Conservation (phyloP, 2,888 invertebrate genomes). For the Thymelicus lineola region DNA sequence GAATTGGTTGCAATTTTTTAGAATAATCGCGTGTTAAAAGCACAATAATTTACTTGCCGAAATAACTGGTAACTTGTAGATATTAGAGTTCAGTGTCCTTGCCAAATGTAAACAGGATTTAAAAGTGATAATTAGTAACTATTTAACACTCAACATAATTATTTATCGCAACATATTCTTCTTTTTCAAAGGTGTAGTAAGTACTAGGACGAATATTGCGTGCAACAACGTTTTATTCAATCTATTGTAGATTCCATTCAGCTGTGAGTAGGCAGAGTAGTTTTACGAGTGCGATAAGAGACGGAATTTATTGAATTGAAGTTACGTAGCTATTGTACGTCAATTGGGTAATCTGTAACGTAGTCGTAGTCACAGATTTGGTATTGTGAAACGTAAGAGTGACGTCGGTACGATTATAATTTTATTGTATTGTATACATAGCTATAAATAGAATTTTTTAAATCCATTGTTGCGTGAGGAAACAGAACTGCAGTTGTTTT, state of each 20-base stretch:
- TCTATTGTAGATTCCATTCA: constrained; percentile 54
- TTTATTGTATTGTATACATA: not conserved
- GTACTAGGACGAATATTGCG: constrained; percentile 51
- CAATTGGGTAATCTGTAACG: constrained; percentile 28
- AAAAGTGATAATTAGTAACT: not conserved
- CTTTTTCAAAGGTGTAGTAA: constrained; percentile 18
- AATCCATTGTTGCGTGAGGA: too few species aligned
- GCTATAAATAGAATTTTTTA: too few species aligned
- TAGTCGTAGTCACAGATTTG: constrained; percentile 3
- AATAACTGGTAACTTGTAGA: constrained; percentile 7
- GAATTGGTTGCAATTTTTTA: constrained; percentile 43
- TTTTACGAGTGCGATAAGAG: constrained; percentile 43
- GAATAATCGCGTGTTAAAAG: constrained; percentile 22
- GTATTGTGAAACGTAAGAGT: not conserved
- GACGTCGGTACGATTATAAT: constrained; percentile 11
- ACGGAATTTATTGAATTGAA: constrained; percentile 41
- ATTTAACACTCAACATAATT: not conserved
- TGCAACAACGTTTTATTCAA: constrained; percentile 63
- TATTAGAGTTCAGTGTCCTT: constrained; percentile 13
- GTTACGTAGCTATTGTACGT: constrained; percentile 37
- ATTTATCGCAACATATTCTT: not conserved
- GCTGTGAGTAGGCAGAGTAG: constrained; percentile 48
- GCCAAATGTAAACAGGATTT: constrained; percentile 16
- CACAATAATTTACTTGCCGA: constrained; percentile 9
- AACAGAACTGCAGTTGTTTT: too few species aligned